Evolutionary conservation across 2,113 vertebrate genomes (phyloP).

Genomic region (Mus musculus): GRCm39 chr5:113305501-113306000

Average conservation of each 20-base stretch:
- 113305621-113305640: neutral
- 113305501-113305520: neutral
- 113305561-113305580: no score
- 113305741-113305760: neutral
- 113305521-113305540: neutral
- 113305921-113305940: neutral
- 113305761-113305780: neutral
- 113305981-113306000: neutral
- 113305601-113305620: neutral
- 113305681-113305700: neutral
- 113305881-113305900: accelerated
- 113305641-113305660: neutral
- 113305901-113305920: accelerated
- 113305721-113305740: neutral
- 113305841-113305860: no score
- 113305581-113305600: neutral
- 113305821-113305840: no score
- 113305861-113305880: no score
- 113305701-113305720: neutral
- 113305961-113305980: neutral
- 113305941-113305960: neutral
- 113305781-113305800: neutral
- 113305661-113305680: no score
- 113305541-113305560: no score
- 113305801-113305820: neutral